Percentiles rank a stretch among this genome's conserved stretches.
These are phyloP conservation scores for Gastrophryne carolinensis DNA, from an alignment of 2,797 vertebrate species.

Conservation along the genomic window DNA sequence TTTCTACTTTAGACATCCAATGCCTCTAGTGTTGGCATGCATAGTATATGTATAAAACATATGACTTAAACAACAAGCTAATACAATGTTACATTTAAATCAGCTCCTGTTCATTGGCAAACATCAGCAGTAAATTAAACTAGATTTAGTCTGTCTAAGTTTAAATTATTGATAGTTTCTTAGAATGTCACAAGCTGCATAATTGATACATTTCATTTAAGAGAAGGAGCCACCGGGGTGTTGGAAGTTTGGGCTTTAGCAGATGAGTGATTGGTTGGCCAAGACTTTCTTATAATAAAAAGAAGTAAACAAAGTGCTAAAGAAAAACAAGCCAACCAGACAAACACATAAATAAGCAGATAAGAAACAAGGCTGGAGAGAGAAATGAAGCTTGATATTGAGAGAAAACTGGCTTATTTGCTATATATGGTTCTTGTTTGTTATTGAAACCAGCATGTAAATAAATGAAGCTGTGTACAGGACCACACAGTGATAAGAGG, in stretches of 20 bases:
- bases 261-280: not conserved
- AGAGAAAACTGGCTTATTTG: not conserved
- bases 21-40: no score
- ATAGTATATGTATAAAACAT: no score
- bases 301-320: not conserved
- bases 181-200: not conserved
- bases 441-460: slow-evolving; percentile 32
- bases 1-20: no score
- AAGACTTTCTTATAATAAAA: not conserved
- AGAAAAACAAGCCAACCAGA: not conserved
- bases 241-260: not conserved
- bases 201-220: not conserved
- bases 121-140: not conserved
- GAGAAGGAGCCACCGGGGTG: not conserved
- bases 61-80: no score
- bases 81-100: no score
- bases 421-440: not conserved
- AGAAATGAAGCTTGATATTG: not conserved
- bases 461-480: slow-evolving; percentile 26
- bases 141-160: not conserved
- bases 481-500: slow-evolving; percentile 25
- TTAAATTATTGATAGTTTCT: not conserved
- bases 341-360: not conserved
- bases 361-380: slow-evolving; percentile 1
- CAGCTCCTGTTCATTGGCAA: no score